Base-by-base conservation (phyloP, 2,888 invertebrate species). In the Tenthredo notha region DNA sequence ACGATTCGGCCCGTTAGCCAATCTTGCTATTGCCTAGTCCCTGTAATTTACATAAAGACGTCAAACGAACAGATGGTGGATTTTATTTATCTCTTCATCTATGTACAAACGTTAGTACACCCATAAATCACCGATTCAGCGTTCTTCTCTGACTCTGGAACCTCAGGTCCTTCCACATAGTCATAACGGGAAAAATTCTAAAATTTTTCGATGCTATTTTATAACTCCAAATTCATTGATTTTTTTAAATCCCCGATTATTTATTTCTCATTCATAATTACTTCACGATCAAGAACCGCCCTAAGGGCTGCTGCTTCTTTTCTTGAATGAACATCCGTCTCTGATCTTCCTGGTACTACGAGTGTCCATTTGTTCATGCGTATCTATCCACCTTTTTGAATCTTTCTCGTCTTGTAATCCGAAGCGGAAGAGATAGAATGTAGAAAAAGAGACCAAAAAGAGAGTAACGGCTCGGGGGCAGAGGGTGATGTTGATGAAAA, bases 401-500 rank as follows among this genome's bases (percentile, higher is more conserved):
- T 70, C 37, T 40, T n/a, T 40, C 37, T 70, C 37, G 37, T 37
- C 33, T 70, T 37, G 70, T 70, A 70, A 70, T 70, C 15, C 70
- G 33, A 37, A 70, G 70, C 70, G 33, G 70, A 70, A 70, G 15
- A 9, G 70, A 29, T n/a, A 37, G 15, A 21, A 70, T 70, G 15
- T 70, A 40, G 70, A 70, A 18, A 37, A 70, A 33, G 70, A 70
- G 18, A 37, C 15, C 18, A 40, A 37, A 37, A 4, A 7, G 4
- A 70, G 15, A 7, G 37, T 12, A 29, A 37, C n/a, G 61, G 25
- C 25, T 33, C 12, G 67, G 6, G 67, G 67, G 29, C 29, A 15
- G 50, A 54, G 54, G 54, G 54, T 54, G n/a, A 12, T 21, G 21
- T n/a, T 58, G 78, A 78, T 77, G 77, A 50, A 77, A 78, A 78